Base-by-base conservation (phyloP, 2,888 invertebrate genomes). In the Scaptomyza flava region DNA sequence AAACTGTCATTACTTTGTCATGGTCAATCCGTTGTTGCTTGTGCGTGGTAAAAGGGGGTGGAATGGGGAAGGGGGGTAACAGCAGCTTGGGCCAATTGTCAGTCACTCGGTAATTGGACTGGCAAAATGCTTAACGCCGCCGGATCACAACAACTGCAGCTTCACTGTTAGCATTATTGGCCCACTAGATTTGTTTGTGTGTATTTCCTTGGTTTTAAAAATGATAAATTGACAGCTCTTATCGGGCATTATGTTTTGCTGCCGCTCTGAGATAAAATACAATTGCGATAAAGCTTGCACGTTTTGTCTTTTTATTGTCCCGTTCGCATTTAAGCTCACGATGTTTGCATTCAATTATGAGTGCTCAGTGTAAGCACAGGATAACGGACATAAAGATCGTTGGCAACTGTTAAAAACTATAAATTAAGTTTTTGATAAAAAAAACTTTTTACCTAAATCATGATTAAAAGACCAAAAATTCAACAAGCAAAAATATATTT, bases 1-100 rank as follows among this genome's bases (percentile, higher is more conserved):
- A 82, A 82, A 82, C 84, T 82, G 82, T 86, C 82, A 75, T 86
- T 82, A 86, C 82, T 83, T 75, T 86, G 81, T 81, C 84, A 81
- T 76, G 81, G 81, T 70, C 72, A 73, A 82, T 85, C 85, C 76
- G 78, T 67, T 67, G 66, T 54, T 14, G 58, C 62, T 66, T 43
- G 57, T 50, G 47, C 11, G 20, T 20, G 6, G 31, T 34, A n/a
- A 33, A n/a, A 33, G 17, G 17, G 43, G 7, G 34, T 27, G 12
- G 23, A n/a, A n/a, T n/a, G n/a, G 46, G 9, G 38, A 27, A 73
- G 48, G 59, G 56, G 54, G 59, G 62, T 36, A 38, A 45, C 47
- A 50, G 61, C 81, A 71, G 77, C 71, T 79, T 79, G 79, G 52
- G 42, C 79, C 79, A 79, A 81, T 79, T 68, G 72, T 70, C 74